Base-by-base conservation (phyloP, 1,140 invertebrate genomes). In the Dendroctonus ponderosae region DNA sequence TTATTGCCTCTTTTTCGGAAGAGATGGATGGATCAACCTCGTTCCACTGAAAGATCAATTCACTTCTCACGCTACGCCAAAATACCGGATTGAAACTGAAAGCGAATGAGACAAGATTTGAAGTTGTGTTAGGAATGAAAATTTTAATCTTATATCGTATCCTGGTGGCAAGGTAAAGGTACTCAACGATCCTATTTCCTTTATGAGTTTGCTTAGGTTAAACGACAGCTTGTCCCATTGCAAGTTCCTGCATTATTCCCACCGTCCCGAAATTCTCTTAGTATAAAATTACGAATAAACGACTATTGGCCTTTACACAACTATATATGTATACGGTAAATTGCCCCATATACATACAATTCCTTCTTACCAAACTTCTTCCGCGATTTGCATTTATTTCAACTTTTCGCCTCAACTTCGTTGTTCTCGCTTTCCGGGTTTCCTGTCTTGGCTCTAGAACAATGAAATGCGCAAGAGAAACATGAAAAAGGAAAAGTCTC, bases 181-280 rank as follows among this genome's bases (percentile, higher is more conserved):
- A 26, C 26, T 26, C 1, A 40, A 56, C 41, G 41, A 56, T 56
- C 53, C 41, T 56, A 56, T 56, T 56, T 56, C 53, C 53, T 41
- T 56, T 56, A 56, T 56, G 53, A 56, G 26, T 56, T 56, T 56
- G 53, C 41, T 56, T 56, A 56, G 53, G 53, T 56, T 56, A 56
- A 56, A 56, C 53, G 53, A 56, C 9, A 15, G 39, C 11, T 56
- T 40, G 26, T 46, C 15, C 9, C 37, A 11, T 11, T 56, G 53
- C 53, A 56, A 56, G 26, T 56, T 40, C 15, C 26, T 56, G 37
- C 53, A 56, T 56, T 56, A 56, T 56, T 56, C 53, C 53, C 39
- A 26, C 26, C 26, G 26, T 26, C 26, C 26, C 26, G 50, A 15
- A 51, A n/a, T 51, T 51, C 15, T 11, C 50, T 8, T 51, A 11